Evolutionary conservation across 2,797 vertebrate species (phyloP), one percentile per base, ranked within the genome.

Genomic region (Catamblyrhynchus diadema): DNA sequence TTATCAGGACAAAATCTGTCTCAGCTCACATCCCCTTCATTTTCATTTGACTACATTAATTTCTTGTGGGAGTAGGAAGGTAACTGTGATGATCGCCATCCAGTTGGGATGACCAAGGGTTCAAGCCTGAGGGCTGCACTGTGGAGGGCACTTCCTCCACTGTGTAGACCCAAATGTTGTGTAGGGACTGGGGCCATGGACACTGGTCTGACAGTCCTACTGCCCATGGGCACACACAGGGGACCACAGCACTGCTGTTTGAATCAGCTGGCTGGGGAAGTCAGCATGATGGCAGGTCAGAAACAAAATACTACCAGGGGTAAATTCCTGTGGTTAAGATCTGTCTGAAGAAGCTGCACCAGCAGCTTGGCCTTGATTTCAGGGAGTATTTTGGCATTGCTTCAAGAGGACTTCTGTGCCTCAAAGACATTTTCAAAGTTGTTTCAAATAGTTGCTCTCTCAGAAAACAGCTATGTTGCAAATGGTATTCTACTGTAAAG

Each of bases 401-500:
- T 88, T 93, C 86, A 80, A 60, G 75, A 84, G 22, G 41, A 21
- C 12, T 81, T 86, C 33, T 71, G 23, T 15, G 10, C 27, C 54
- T 94, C 61, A 75, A 71, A 54, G 25, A 50, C 6, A 32, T 70
- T 92, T 93, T 92, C 37, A 66, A 77, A 70, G 60, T 65, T 65
- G 45, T 65, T 78, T 65, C 65, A 82, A 95, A 73, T 30, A 65
- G 53, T 37, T 92, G 20, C 7, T 91, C 10, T 92, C 45, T 85
- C 25, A 92, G 92, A 78, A 59, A 89, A 74, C 18, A 92, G 42
- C 35, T 65, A 30, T 94, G 53, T 71, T 89, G 81, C 65, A 89
- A 95, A 87, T 51, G 12, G 5, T 87, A 74, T 90, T 93, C 94
- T 74, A 78, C 67, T 89, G 74, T 78, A 93, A 96, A 96, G 92